Percentiles rank a stretch among this genome's conserved stretches.
phyloP scores from a whole-genome alignment of 2,888 invertebrate genomes.

The Leucoma salicis region DNA sequence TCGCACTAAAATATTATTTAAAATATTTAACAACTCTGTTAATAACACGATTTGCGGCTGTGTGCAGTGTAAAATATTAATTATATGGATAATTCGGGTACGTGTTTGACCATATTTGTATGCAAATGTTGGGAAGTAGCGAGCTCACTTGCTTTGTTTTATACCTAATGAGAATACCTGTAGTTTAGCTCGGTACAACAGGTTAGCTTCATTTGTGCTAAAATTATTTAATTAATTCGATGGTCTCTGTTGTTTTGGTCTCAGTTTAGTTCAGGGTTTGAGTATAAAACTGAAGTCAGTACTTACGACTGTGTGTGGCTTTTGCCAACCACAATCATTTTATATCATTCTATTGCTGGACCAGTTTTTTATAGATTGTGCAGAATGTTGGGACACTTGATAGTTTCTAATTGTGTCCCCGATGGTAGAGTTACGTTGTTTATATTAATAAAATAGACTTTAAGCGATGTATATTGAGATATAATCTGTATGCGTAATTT shows the following conservation, averaged over 20 bases:
- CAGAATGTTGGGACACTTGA: conserved; percentile 41
- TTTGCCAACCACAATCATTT: conserved; percentile 14
- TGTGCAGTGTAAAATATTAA: conserved; percentile 3
- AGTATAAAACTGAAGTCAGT: neutral
- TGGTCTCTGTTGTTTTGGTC: conserved; percentile 1
- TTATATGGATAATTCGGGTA: conserved; percentile 2
- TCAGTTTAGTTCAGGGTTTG: conserved; percentile 3
- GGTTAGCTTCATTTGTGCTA: conserved; percentile 11
- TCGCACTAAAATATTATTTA: neutral
- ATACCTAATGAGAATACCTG: conserved; percentile 7
- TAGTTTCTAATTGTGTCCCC: conserved; percentile 23
- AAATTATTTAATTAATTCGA: conserved; percentile 24
- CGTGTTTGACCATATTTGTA: conserved; percentile 8
- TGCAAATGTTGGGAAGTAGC: conserved; percentile 10
- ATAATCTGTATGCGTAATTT: conserved; percentile 26
- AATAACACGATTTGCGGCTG: neutral
- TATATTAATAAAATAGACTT: conserved; percentile 26
- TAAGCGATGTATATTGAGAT: conserved; percentile 40
- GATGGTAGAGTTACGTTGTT: neutral
- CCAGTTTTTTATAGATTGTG: conserved; percentile 13
- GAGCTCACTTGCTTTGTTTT: conserved; percentile 3
- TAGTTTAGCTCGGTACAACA: conserved; percentile 9
- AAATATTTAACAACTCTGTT: neutral
- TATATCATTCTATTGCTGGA: conserved; percentile 12
- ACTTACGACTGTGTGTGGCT: conserved; percentile 7